Conservation (phyloP, 2,888 invertebrate genomes). For the Clanis bilineata region DNA sequence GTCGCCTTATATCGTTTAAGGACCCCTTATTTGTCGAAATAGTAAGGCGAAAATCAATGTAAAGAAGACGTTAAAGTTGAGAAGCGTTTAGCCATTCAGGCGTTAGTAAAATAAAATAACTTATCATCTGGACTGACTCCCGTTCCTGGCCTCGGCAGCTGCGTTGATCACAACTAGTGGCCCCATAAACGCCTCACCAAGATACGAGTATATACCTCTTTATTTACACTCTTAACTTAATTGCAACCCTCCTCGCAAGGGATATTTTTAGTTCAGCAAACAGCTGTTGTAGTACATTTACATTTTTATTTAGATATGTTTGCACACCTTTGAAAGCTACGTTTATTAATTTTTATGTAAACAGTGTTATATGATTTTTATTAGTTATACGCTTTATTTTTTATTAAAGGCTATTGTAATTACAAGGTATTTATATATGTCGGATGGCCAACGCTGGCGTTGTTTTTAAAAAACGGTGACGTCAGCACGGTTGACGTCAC, state of each 20-base stretch:
- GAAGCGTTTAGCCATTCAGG: too few relatives aligned
- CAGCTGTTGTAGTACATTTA: not conserved
- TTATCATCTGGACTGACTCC: not conserved
- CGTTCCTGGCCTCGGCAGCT: not conserved
- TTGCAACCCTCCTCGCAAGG: not conserved
- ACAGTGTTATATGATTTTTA: not conserved
- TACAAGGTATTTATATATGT: too few relatives aligned
- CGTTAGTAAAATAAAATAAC: slow-evolving; percentile 1
- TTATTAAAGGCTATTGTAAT: too few relatives aligned
- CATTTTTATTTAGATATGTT: not conserved
- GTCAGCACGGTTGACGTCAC: too few relatives aligned
- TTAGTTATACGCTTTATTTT: too few relatives aligned
- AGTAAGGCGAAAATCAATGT: too few relatives aligned
- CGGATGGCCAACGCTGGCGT: too few relatives aligned
- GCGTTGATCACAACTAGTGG: not conserved
- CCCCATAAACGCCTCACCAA: not conserved
- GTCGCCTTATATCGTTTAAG: too few relatives aligned
- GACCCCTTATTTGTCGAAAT: too few relatives aligned
- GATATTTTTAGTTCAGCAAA: not conserved
- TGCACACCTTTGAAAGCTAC: not conserved
- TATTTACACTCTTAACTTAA: slow-evolving; percentile 13
- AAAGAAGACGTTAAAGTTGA: too few relatives aligned
- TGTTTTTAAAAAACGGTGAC: too few relatives aligned
- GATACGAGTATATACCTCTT: slow-evolving; percentile 6
- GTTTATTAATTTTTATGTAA: not conserved